Conservation (phyloP, 1,140 invertebrate genomes). For the Eriosoma lanigerum region DNA sequence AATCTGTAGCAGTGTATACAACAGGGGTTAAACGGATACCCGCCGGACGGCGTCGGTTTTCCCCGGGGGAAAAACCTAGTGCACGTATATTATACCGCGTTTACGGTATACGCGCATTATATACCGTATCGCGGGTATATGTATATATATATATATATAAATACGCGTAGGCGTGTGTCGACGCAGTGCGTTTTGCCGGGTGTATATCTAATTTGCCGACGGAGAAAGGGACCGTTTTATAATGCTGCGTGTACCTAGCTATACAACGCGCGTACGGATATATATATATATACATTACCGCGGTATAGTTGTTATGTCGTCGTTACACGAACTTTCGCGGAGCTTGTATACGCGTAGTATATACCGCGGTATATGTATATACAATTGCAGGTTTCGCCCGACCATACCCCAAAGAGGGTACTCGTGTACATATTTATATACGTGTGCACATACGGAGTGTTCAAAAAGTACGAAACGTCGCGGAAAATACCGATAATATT, state of each 20-base stretch:
- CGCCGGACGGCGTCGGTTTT: neutral
- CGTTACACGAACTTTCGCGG: neutral
- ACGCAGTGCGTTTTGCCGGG: conserved; percentile 3
- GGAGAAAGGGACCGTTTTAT: neutral
- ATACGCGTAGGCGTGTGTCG: neutral
- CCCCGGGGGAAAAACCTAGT: neutral
- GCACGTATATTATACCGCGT: neutral
- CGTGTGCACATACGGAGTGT: too few species aligned
- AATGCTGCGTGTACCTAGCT: neutral
- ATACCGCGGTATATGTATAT: too few species aligned
- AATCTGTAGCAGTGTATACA: neutral
- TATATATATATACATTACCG: neutral
- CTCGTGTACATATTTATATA: too few species aligned
- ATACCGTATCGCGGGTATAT: neutral
- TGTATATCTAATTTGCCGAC: conserved; percentile 21
- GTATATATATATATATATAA: neutral
- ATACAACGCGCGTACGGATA: neutral
- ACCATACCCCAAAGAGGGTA: neutral
- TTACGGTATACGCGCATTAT: neutral
- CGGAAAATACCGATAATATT: too few species aligned
- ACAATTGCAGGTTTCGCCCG: neutral
- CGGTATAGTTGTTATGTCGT: conserved; percentile 30
- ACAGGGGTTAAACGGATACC: neutral
- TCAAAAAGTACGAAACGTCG: too few species aligned
- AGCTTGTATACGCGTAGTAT: too few species aligned